Evolutionary conservation across 2,888 invertebrate species (phyloP).

Genomic region (Sturmia bella): DNA sequence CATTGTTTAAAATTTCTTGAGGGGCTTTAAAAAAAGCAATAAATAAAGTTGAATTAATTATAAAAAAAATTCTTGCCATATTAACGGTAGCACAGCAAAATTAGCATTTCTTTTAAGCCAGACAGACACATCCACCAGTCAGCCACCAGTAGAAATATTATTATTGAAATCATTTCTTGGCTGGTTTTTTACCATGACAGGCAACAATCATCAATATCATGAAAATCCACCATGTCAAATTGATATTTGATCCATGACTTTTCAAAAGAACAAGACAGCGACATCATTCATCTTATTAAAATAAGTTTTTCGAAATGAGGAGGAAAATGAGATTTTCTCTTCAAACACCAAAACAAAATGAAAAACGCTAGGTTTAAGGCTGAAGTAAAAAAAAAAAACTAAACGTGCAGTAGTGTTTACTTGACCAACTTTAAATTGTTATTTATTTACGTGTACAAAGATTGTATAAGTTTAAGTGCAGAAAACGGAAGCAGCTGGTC

Average conservation of each 20-base stretch:
- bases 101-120: not conserved
- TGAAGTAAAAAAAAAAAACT: not conserved
- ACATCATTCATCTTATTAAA: conserved; percentile 78
- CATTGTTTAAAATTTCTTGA: conserved; percentile 49
- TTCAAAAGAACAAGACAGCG: conserved; percentile 75
- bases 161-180: conserved; percentile 38
- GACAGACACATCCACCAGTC: not conserved
- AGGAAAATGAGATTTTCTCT: conserved; percentile 2
- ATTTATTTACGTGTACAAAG: not conserved
- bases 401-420: not conserved
- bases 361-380: not conserved
- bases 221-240: conserved; percentile 75
- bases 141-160: conserved; percentile 24
- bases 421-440: not conserved
- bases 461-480: not conserved
- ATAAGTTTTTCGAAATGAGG: not conserved
- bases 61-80: conserved; percentile 3
- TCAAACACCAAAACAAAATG: conserved; percentile 36
- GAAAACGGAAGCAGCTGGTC: conserved; percentile 67
- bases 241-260: conserved; percentile 80
- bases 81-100: conserved; percentile 57
- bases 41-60: conserved; percentile 51
- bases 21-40: not conserved
- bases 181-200: conserved; percentile 52
- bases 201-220: conserved; percentile 65